Conservation (phyloP, 1,140 invertebrate species). For the Helicoverpa zea region DNA sequence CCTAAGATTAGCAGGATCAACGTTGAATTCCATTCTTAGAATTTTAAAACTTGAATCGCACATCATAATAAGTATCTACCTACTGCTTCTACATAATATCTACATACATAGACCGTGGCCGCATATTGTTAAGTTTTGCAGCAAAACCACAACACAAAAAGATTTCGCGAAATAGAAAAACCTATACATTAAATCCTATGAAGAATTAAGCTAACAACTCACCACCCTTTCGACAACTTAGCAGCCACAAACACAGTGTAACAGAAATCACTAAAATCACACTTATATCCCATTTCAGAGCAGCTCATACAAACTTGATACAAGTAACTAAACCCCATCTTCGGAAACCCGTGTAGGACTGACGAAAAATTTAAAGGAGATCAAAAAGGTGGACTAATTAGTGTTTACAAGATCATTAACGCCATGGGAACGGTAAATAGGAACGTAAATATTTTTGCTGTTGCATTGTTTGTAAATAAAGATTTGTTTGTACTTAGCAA, state of each 20-base stretch:
- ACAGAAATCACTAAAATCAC: conserved; percentile 41
- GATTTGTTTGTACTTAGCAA: neutral
- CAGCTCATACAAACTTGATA: neutral
- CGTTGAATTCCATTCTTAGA: no score
- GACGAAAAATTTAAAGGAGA: neutral
- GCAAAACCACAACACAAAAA: no score
- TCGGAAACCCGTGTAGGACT: neutral
- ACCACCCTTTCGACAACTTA: conserved; percentile 34
- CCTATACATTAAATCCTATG: no score
- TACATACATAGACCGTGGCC: no score
- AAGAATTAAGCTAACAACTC: neutral
- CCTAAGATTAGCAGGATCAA: no score
- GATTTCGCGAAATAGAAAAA: no score
- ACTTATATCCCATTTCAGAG: neutral
- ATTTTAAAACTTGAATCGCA: no score
- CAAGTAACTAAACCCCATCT: neutral
- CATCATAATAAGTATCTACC: no score
- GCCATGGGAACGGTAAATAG: conserved; percentile 20
- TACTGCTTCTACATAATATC: no score
- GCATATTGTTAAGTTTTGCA: no score
- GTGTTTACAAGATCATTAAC: conserved; percentile 18
- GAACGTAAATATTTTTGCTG: neutral
- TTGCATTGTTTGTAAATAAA: conserved; percentile 21
- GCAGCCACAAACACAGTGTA: conserved; percentile 17
- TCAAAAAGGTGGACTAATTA: neutral